Percentiles rank a stretch among this genome's conserved stretches.
Evolutionary conservation across 2,888 invertebrate species (phyloP).

Genomic region (Nemapogon koenigi): DNA sequence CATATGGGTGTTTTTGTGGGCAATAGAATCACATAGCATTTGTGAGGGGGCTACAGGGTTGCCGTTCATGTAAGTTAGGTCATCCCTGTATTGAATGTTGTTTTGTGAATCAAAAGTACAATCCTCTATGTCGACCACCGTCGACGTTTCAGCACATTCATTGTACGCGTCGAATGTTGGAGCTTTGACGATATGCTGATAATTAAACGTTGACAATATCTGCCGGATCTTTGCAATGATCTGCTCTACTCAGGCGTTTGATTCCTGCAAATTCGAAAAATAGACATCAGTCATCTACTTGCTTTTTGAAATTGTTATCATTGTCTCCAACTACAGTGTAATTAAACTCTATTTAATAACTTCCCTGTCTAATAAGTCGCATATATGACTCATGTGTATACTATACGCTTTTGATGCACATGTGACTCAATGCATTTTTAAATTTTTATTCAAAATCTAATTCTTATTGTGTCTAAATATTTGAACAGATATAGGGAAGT

Average conservation of each 20-base stretch:
- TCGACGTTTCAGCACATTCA: constrained; percentile 39
- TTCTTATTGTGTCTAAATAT: too few species aligned
- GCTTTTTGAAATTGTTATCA: too few species aligned
- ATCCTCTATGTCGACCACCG: constrained; percentile 39
- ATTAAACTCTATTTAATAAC: too few species aligned
- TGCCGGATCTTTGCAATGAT: constrained; percentile 84
- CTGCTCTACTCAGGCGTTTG: constrained; percentile 90
- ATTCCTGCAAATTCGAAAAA: constrained; percentile 71
- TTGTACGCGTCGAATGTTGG: constrained; percentile 56
- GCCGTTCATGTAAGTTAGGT: constrained; percentile 50
- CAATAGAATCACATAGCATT: constrained; percentile 54
- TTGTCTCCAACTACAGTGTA: too few species aligned
- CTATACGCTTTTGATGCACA: too few species aligned
- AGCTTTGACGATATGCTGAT: constrained; percentile 66
- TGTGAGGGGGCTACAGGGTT: constrained; percentile 54
- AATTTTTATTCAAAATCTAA: too few species aligned
- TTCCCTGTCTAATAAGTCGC: too few species aligned
- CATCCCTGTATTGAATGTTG: constrained; percentile 31
- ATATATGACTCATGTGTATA: too few species aligned
- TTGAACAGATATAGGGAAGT: too few species aligned
- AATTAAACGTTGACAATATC: constrained; percentile 77
- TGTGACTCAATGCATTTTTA: too few species aligned
- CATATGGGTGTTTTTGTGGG: constrained; percentile 56
- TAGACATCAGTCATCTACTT: constrained; percentile 33
- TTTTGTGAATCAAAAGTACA: constrained; percentile 46